Conservation (phyloP, 2,113 vertebrate genomes). For the Vicugna pacos region DNA sequence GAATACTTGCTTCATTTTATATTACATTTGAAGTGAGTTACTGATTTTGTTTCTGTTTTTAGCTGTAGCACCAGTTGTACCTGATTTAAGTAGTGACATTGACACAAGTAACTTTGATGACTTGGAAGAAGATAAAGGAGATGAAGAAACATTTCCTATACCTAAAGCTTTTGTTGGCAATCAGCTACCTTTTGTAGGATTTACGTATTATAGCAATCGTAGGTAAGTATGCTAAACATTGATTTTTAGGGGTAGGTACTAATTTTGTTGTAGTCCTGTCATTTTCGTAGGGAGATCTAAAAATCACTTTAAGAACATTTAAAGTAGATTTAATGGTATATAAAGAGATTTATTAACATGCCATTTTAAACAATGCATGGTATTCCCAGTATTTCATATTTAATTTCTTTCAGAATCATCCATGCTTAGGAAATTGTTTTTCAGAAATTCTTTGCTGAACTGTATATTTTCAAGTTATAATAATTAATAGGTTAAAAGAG, state of each 20-base stretch:
- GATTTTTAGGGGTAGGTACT: constrained; percentile 16
- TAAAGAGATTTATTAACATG: constrained; percentile 6
- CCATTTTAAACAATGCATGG: background rate
- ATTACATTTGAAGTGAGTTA: constrained; percentile 9
- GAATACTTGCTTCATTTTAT: constrained; percentile 44
- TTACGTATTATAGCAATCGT: constrained; percentile 97
- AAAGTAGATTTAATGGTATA: constrained; percentile 23
- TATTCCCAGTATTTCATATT: constrained; percentile 1
- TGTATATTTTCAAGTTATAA: background rate
- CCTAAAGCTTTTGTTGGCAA: constrained; percentile 99
- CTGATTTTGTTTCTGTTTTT: constrained; percentile 63
- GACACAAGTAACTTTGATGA: constrained; percentile 99
- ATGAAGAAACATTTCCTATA: constrained; percentile 98
- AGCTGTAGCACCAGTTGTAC: constrained; percentile 98
- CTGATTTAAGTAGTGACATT: constrained; percentile 98
- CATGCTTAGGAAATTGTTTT: constrained; percentile 33
- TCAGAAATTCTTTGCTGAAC: constrained; percentile 38
- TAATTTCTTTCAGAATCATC: background rate
- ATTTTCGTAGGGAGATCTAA: constrained; percentile 39
- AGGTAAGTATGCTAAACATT: constrained; percentile 89
- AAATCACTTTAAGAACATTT: constrained; percentile 43
- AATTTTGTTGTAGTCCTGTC: constrained; percentile 35
- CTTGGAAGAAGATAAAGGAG: constrained; percentile 97
- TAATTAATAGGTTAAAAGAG: background rate
- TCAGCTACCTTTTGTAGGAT: constrained; percentile 98